Evolutionary conservation across 1,140 invertebrate genomes (phyloP).

Genomic region (Procambarus clarkii): DNA sequence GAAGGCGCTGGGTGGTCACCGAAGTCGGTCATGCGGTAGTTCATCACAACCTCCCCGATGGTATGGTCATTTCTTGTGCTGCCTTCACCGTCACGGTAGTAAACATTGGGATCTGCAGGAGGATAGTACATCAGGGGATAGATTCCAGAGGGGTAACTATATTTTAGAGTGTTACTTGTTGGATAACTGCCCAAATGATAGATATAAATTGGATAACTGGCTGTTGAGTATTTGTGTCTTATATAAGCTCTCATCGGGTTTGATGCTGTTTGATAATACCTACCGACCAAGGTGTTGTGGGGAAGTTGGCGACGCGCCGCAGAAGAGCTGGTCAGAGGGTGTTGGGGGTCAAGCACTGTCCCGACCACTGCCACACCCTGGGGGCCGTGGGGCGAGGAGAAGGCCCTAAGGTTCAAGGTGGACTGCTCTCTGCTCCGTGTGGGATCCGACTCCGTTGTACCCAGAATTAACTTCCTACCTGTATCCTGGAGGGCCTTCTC

Average conservation of each 20-base stretch:
- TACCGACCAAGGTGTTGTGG: background rate
- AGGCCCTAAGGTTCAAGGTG: background rate
- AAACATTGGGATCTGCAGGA: background rate
- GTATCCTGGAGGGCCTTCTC: background rate
- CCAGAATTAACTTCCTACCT: background rate
- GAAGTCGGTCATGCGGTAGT: no score
- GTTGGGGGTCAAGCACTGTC: no score
- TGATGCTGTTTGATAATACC: background rate
- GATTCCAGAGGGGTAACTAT: background rate
- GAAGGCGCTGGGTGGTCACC: no score
- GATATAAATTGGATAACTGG: no score
- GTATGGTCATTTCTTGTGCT: background rate
- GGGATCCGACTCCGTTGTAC: background rate
- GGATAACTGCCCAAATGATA: background rate
- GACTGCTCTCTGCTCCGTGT: background rate
- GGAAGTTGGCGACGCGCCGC: background rate
- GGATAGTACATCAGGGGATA: background rate
- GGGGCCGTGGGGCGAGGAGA: background rate
- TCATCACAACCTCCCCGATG: no score
- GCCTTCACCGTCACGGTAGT: background rate
- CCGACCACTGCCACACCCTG: no score
- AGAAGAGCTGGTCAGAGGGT: background rate
- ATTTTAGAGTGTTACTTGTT: background rate
- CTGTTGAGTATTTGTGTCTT: background rate
- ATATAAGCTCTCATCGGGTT: background rate